phyloP scores from a whole-genome alignment of 2,113 vertebrate species.

The Eclectus roratus region DNA sequence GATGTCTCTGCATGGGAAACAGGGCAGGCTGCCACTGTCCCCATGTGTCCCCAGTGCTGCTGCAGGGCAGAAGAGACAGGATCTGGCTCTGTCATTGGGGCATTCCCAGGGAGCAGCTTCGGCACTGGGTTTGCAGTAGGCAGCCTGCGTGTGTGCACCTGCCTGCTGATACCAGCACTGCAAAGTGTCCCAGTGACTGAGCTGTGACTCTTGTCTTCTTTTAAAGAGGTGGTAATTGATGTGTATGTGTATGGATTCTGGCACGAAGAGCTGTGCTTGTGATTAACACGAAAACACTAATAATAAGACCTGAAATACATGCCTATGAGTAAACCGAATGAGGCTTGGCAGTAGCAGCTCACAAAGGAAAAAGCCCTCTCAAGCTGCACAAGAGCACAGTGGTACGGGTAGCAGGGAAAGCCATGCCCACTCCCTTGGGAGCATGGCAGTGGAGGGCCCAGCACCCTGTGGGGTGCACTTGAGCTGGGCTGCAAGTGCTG shows the following conservation, averaged over 20 bases:
- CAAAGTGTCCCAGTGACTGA: not conserved
- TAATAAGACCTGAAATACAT: not conserved
- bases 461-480: rapidly evolving
- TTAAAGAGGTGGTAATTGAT: not conserved
- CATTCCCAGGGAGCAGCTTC: not conserved
- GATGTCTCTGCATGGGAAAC: not conserved
- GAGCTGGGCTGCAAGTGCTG: not conserved
- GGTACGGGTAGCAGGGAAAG: not conserved
- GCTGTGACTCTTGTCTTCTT: not conserved
- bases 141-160: not conserved
- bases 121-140: rapidly evolving
- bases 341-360: not conserved
- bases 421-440: rapidly evolving
- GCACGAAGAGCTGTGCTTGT: not conserved
- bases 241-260: not conserved
- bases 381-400: rapidly evolving
- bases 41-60: not conserved
- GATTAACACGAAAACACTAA: slow-evolving; percentile 10
- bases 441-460: rapidly evolving
- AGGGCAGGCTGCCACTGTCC: not conserved
- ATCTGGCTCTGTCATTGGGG: not conserved
- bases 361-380: not conserved
- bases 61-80: not conserved
- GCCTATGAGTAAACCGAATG: not conserved
- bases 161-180: rapidly evolving